Evolutionary conservation across 2,888 invertebrate genomes (phyloP), one percentile per base, ranked within the genome.

Genomic region (Onchidella celtica): DNA sequence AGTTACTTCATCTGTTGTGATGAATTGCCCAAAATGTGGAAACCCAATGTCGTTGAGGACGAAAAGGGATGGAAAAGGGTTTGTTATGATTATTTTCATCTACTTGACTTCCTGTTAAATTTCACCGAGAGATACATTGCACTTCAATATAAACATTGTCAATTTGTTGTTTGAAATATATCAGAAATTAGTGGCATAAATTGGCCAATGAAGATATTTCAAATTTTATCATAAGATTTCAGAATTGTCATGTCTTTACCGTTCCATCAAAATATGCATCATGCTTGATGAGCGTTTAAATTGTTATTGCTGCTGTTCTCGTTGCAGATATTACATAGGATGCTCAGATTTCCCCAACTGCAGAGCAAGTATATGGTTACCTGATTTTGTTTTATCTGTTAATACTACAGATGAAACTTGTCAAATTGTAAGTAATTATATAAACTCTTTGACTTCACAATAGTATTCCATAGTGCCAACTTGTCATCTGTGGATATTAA

Each of bases 331-430:
- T 88, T 97, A 95, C 90, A 95, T 98, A 24, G 94, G 96, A 3
- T 98, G 98, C 92, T 93, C 95, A 82, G 95, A 95, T 6, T 98
- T 94, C 93, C 98, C 98, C 0, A 94, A 95, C 21, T 98, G 98
- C 91, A 96, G 95, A 89, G 96, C 96, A 91, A 95, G 95, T 0
- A 94, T 97, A 61, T 98, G 98, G 98, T 94, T 98, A 66, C 96
- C 97, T 0, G 94, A 94, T n/a, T 95, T 87, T 81, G 90, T 97
- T 0, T 95, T 95, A 89, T 95, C 95, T 3, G 94, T 96, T 0
- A 94, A 95, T 87, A 95, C 96, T 4, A 92, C 95, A 55, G 94
- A 96, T 14, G 95, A 96, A 61, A 93, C 94, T n/a, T 97, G 97
- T 92, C 89, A 91, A 63, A 89, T 89, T 87, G 95, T 95, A 92